A percentile compares a stretch with the other conserved stretches of the same genome.
Evolutionary conservation across 2,113 vertebrate genomes (phyloP).

Genomic region (Tonatia bakeri): DNA sequence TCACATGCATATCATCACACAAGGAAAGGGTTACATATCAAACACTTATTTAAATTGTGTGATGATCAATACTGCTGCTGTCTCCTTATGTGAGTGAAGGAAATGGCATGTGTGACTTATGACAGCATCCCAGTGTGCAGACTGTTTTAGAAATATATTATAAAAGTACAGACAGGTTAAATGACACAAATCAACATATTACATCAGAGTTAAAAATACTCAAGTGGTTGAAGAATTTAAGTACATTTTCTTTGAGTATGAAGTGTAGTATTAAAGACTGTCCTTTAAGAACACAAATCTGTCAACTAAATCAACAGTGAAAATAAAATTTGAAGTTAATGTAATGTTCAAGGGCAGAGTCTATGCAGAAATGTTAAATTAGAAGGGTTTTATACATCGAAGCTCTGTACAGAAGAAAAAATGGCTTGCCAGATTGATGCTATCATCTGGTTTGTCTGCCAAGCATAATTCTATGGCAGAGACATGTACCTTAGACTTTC

Average conservation of each 20-base stretch:
- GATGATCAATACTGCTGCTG: not conserved
- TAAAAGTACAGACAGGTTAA: not conserved
- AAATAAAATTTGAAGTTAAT: conserved; percentile 35
- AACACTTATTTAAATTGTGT: conserved; percentile 23
- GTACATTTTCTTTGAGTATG: not conserved
- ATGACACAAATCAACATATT: conserved; percentile 1
- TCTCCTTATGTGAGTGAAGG: not conserved
- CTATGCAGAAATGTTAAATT: conserved; percentile 34
- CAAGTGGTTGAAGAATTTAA: not conserved
- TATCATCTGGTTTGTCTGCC: not conserved
- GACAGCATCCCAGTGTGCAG: not conserved
- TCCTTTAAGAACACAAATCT: conserved; percentile 16
- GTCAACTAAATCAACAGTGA: not conserved
- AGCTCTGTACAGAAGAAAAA: not conserved
- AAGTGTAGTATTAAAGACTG: not conserved
- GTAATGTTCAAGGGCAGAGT: conserved; percentile 16
- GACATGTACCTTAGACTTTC: not conserved
- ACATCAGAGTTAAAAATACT: not conserved
- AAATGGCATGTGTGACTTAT: conserved; percentile 22
- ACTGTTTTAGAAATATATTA: conserved; percentile 37
- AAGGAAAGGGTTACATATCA: not conserved
- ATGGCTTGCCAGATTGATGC: not conserved
- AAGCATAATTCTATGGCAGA: not conserved
- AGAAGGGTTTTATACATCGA: not conserved
- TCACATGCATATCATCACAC: not conserved